Conservation (phyloP, 2,797 vertebrate genomes). For the Pristis pectinata region DNA sequence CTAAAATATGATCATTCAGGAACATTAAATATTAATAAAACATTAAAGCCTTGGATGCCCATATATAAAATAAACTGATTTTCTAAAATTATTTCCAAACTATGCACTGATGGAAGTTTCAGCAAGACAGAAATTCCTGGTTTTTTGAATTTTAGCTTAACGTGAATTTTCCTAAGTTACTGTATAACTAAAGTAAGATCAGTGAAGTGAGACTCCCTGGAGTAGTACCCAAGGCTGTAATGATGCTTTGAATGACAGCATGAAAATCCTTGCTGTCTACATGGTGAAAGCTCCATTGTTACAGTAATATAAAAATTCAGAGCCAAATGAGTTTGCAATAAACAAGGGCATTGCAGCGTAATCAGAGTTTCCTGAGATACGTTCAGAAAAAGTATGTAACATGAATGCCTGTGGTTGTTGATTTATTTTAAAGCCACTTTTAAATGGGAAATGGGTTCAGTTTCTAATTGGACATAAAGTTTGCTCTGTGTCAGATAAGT, state of each 20-base stretch:
- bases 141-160: background rate
- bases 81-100: background rate
- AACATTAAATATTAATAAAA: background rate
- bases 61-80: background rate
- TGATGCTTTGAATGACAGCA: background rate
- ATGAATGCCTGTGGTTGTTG: background rate
- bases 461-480: background rate
- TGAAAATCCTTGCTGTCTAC: background rate
- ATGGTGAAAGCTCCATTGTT: background rate
- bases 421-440: background rate
- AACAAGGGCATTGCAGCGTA: background rate
- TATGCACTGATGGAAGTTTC: background rate
- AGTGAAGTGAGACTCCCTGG: background rate
- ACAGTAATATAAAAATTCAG: background rate
- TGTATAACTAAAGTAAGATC: background rate
- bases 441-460: background rate
- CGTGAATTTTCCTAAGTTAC: background rate
- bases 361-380: background rate
- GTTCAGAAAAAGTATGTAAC: background rate
- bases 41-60: background rate
- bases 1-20: background rate
- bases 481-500: background rate
- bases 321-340: conserved; percentile 8
- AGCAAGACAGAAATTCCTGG: background rate
- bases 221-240: background rate